Conservation (phyloP, 2,888 invertebrate genomes). For the Mylabris sibirica region DNA sequence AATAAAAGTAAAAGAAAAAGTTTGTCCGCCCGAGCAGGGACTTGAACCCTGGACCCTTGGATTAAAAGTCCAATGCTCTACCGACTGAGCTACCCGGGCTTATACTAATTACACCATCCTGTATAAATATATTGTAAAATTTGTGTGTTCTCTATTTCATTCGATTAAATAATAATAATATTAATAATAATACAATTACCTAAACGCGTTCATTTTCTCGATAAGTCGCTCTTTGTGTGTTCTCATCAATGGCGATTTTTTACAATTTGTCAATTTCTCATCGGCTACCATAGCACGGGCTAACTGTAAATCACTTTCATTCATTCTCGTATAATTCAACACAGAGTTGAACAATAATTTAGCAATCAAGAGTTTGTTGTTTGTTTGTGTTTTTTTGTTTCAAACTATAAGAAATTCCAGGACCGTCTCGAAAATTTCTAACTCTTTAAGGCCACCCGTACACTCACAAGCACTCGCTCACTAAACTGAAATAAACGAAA, state of each 20-base stretch:
- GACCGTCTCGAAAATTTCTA: not conserved
- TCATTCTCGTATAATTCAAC: constrained; percentile 64
- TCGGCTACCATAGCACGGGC: constrained; percentile 76
- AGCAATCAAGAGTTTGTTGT: no score
- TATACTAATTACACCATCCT: not conserved
- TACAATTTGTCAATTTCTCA: constrained; percentile 62
- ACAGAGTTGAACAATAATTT: not conserved
- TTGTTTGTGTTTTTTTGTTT: no score
- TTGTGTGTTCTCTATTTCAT: not conserved
- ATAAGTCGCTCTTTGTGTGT: constrained; percentile 61
- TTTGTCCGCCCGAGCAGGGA: constrained; percentile 71
- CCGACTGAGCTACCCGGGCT: constrained; percentile 76
- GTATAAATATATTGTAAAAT: not conserved
- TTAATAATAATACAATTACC: constrained; percentile 44
- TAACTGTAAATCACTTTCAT: constrained; percentile 76
- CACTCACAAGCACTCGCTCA: no score
- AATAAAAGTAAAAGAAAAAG: constrained; percentile 13
- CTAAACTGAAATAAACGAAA: no score
- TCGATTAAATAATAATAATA: not conserved
- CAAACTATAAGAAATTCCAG: not conserved
- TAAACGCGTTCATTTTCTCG: constrained; percentile 52
- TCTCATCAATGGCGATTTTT: constrained; percentile 67
- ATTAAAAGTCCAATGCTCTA: constrained; percentile 78
- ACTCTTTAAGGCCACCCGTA: no score
- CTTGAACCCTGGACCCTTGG: constrained; percentile 79